Evolutionary conservation across 2,797 vertebrate species (phyloP), one percentile per base, ranked within the genome.

Genomic region (Pelobates cultripes): DNA sequence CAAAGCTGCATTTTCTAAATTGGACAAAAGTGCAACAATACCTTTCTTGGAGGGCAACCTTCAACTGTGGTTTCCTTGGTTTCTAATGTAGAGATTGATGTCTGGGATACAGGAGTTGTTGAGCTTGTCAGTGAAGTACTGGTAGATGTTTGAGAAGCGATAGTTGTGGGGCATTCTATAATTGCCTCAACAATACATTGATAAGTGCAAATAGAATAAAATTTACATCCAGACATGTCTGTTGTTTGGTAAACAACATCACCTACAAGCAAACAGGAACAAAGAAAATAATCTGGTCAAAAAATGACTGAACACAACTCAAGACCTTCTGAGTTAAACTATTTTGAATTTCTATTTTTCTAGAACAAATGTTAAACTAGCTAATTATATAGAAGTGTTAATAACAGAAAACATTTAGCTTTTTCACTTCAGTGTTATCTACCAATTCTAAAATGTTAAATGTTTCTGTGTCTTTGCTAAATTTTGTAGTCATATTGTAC

Each of bases 21-120:
- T 28, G 28, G 28, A 28, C 28, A 13, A 4, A 70, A 45, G 14
- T 44, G 12, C 2, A 12, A 7, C 9, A 47, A 28, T 51, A 73
- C 71, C 71, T 73, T 55, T 57, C 47, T 73, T 55, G 71, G 71
- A 55, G 71, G 71, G 28, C 71, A 73, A 6, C 71, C 71, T 71
- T 71, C 70, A 17, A 51, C 7, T 40, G 45, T 51, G n/a, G 57
- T 61, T 28, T 28, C 47, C 47, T 10, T 51, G 10, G 10, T 51
- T 51, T 51, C 47, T 10, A 5, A 51, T 51, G 47, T 51, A 28
- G 47, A 51, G 5, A 5, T 14, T 60, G 57, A 60, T 17, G 61
- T 40, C 10, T 17, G n/a, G 6, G 61, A 17, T 64, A 40, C 3
- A 17, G 28, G 4, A 17, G n/a, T 64, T 17, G 17, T 64, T 4